Evolutionary conservation across 1,140 invertebrate genomes (phyloP), one percentile per base, ranked within the genome.

Genomic region (Mamestra configurata): DNA sequence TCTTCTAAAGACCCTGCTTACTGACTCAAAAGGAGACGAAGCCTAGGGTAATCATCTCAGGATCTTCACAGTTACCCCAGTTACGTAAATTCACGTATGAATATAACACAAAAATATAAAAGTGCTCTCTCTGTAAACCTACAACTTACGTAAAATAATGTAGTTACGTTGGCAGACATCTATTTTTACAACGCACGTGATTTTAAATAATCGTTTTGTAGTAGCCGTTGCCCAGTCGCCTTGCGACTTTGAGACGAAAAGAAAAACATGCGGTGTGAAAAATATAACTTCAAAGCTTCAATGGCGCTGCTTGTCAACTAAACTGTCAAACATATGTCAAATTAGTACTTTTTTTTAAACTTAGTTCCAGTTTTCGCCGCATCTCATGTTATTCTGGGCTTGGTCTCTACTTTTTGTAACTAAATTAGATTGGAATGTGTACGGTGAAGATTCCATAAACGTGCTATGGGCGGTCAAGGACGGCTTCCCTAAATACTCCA

Each of bases 121-220:
- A n/a, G 0, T 15, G 6, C 0, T 49, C 13, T 49, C 5, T 43
- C 15, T 49, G 13, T 59, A 59, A 59, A 31, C 15, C 11, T 4
- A 15, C 24, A 27, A 27, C 55, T 31, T 31, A 59, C 55, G 24
- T 31, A 59, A 59, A 59, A 15, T 31, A 1, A 59, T 6, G 24
- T 59, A 11, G 55, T 31, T 13, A 59, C 55, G 55, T 27, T 4
- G 22, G 11, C 55, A 31, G 0, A 0, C 15, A 1, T n/a, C 55
- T 59, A 59, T 27, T 59, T 27, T 15, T 59, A 59, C 24, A 59
- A 59, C 18, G 55, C 55, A 59, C 55, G 55, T 59, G 55, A 59
- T 59, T 59, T 59, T 31, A 59, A 59, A 59, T 59, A 59, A 57
- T 27, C 27, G 13, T 31, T 59, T 59, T 59, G 53, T 31, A 11